Percentiles rank a stretch among this genome's conserved stretches.
phyloP scores from a whole-genome alignment of 1,140 invertebrate genomes.

The Zeugodacus cucurbitae region DNA sequence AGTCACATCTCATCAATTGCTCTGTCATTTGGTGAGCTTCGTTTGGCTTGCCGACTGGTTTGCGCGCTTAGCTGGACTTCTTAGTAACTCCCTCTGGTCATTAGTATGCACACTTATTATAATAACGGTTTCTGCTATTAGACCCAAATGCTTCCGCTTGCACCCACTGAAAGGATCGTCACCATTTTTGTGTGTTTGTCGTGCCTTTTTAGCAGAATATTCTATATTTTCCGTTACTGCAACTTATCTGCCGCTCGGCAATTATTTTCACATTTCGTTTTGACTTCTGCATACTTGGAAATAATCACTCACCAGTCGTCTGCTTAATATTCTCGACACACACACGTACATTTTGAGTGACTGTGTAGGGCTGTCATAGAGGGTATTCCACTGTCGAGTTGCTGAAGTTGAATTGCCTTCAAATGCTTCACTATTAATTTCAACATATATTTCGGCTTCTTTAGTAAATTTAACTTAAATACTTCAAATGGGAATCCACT shows the following conservation, averaged over 20 bases:
- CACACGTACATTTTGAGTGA: not conserved
- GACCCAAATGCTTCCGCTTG: not conserved
- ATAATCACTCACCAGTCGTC: not conserved
- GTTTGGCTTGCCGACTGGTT: not conserved
- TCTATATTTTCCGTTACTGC: not conserved
- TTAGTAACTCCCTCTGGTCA: not conserved
- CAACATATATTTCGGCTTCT: not conserved
- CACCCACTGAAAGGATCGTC: not conserved
- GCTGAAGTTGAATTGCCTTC: not conserved
- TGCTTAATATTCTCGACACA: not conserved
- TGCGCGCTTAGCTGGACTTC: not conserved
- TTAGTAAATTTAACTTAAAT: not conserved
- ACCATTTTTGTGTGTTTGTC: not conserved
- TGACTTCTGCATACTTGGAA: not conserved
- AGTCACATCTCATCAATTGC: not conserved
- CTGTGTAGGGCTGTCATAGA: not conserved
- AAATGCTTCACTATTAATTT: not conserved
- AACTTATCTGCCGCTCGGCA: not conserved
- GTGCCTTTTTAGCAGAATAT: not conserved
- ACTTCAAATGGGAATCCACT: no score
- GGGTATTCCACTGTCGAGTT: no score
- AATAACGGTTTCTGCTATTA: not conserved
- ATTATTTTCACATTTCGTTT: not conserved
- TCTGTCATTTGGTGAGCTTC: not conserved
- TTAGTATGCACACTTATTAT: slow-evolving; percentile 6